phyloP scores from a whole-genome alignment of 2,113 vertebrate species.

The Coreoperca whiteheadi region DNA sequence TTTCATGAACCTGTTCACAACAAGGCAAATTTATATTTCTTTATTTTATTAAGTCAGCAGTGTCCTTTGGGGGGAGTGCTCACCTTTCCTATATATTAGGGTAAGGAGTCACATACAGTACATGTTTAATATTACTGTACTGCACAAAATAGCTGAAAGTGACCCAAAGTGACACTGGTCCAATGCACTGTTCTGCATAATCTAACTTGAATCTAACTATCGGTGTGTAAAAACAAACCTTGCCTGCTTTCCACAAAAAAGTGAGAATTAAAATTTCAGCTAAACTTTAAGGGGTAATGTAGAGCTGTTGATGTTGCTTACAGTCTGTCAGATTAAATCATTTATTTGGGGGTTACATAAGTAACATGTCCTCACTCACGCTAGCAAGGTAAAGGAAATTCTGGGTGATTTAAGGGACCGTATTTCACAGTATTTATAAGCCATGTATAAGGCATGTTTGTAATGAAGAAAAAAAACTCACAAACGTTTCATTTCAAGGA shows the following conservation, averaged over 20 bases:
- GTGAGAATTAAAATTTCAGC: not conserved
- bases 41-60: too few species aligned
- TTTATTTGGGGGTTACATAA: not conserved
- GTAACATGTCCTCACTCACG: not conserved
- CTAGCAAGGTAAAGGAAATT: not conserved
- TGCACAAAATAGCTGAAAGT: too few species aligned
- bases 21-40: too few species aligned
- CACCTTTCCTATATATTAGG: too few species aligned
- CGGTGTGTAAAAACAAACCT: not conserved
- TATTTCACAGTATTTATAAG: not conserved
- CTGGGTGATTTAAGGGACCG: not conserved
- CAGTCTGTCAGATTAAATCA: not conserved
- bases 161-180: too few species aligned
- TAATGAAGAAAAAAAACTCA: not conserved
- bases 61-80: too few species aligned
- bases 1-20: too few species aligned
- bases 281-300: not conserved
- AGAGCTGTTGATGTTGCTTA: not conserved
- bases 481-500: not conserved
- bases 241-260: not conserved
- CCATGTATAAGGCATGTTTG: conserved; percentile 6
- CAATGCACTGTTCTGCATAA: too few species aligned
- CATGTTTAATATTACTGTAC: too few species aligned
- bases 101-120: too few species aligned
- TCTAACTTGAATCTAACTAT: too few species aligned